Percentiles rank a stretch among this genome's conserved stretches.
phyloP scores from a whole-genome alignment of 2,888 invertebrate genomes.

The Tachina fera region DNA sequence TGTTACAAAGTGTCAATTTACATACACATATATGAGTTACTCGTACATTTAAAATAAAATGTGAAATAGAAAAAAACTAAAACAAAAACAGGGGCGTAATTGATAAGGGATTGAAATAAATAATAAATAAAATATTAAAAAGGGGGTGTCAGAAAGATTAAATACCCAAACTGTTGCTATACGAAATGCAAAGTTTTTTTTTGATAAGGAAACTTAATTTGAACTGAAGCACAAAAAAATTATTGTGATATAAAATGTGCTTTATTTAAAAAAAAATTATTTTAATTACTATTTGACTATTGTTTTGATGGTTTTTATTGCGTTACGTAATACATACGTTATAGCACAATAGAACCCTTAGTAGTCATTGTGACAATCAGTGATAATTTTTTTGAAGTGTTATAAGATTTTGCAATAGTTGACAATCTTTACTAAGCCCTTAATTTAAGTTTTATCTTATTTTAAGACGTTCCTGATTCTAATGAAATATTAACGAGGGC shows the following conservation, averaged over 20 bases:
- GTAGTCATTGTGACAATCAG: too few relatives aligned
- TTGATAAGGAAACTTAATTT: too few relatives aligned
- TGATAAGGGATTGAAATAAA: constrained; percentile 12
- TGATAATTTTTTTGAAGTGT: too few relatives aligned
- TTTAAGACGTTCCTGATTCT: constrained; percentile 20
- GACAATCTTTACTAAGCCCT: too few relatives aligned
- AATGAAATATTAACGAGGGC: constrained; percentile 23
- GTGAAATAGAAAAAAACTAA: constrained; percentile 8
- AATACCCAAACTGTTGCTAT: not conserved
- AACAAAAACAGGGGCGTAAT: constrained; percentile 60
- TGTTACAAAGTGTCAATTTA: constrained; percentile 62
- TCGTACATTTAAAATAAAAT: constrained; percentile 1
- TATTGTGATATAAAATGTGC: too few relatives aligned
- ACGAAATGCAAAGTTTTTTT: not conserved
- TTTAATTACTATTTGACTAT: too few relatives aligned
- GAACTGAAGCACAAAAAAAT: too few relatives aligned
- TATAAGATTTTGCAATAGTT: too few relatives aligned
- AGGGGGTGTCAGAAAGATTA: not conserved
- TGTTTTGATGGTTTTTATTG: too few relatives aligned
- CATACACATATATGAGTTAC: not conserved
- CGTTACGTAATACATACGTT: too few relatives aligned
- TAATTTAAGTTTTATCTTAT: not conserved
- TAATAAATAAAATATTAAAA: not conserved
- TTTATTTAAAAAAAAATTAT: too few relatives aligned
- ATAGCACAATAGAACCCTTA: too few relatives aligned